Conservation (phyloP, 2,888 invertebrate genomes). For the Margaritifera margaritifera region DNA sequence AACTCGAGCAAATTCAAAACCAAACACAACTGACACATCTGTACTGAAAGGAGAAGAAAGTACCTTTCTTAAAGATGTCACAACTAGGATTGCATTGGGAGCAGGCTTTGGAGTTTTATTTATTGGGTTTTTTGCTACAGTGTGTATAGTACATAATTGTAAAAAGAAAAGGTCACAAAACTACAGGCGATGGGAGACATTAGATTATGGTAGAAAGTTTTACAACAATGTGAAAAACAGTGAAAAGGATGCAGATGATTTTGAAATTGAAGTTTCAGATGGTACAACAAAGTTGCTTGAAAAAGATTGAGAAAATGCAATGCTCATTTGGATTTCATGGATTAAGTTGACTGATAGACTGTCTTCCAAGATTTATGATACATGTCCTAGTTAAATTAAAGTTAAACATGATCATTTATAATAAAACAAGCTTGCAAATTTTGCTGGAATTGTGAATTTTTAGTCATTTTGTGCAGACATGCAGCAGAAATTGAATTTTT, state of each 20-base stretch:
- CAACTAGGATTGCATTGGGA: slow-evolving; percentile 36
- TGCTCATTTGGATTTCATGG: too few species aligned
- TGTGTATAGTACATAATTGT: slow-evolving; percentile 31
- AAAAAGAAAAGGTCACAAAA: slow-evolving; percentile 29
- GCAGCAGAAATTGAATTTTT: too few species aligned
- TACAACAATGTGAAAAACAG: slow-evolving; percentile 44
- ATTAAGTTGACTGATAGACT: too few species aligned
- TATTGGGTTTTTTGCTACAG: slow-evolving; percentile 30
- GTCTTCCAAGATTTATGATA: too few species aligned
- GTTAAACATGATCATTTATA: too few species aligned
- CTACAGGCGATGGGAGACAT: slow-evolving; percentile 48
- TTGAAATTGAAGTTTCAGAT: slow-evolving; percentile 48
- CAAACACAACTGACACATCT: background rate
- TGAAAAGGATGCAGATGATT: slow-evolving; percentile 48
- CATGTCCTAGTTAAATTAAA: too few species aligned
- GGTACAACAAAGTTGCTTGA: slow-evolving; percentile 39
- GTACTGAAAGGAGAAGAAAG: background rate
- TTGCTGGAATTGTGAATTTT: too few species aligned
- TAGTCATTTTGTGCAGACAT: too few species aligned
- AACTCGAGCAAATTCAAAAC: slow-evolving; percentile 5
- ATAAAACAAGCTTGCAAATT: too few species aligned
- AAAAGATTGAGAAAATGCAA: slow-evolving; percentile 1
- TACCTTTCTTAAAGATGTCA: slow-evolving; percentile 24
- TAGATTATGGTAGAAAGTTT: slow-evolving; percentile 52
- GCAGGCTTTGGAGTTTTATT: slow-evolving; percentile 36